These are phyloP conservation scores for Sebastes reedi DNA, from an alignment of 2,797 vertebrate genomes.

Conservation along the genomic window DNA sequence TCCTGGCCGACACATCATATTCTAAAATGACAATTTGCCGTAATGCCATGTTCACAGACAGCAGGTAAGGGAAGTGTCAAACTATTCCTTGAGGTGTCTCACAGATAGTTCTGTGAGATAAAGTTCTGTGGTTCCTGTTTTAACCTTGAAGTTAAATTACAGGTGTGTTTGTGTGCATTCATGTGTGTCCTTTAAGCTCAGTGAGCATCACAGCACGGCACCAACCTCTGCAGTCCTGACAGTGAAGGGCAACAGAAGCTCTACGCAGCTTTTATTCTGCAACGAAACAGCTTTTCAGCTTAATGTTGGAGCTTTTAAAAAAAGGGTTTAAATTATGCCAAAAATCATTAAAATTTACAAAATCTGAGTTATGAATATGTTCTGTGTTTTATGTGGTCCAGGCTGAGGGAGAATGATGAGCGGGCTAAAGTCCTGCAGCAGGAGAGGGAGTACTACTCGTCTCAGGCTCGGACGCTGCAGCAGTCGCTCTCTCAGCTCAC, in stretches of 20 bases:
- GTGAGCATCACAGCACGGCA: not conserved
- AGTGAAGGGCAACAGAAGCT: not conserved
- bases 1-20: not conserved
- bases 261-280: not conserved
- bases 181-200: not conserved
- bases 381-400: conserved; percentile 47
- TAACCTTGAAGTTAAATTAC: not conserved
- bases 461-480: conserved; percentile 90
- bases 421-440: conserved; percentile 88
- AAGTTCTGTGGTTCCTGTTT: not conserved
- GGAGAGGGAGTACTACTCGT: conserved; percentile 92
- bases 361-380: not conserved
- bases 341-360: not conserved
- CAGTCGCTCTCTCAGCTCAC: conserved; percentile 92
- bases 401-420: conserved; percentile 91
- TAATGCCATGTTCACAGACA: not conserved
- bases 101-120: not conserved
- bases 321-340: not conserved
- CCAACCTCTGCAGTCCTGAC: not conserved
- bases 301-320: not conserved
- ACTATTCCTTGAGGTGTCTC: not conserved
- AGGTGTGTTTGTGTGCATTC: not conserved
- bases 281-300: not conserved
- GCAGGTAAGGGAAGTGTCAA: not conserved
- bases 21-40: not conserved